phyloP scores from a whole-genome alignment of 2,888 invertebrate species.

The Myathropa florea region DNA sequence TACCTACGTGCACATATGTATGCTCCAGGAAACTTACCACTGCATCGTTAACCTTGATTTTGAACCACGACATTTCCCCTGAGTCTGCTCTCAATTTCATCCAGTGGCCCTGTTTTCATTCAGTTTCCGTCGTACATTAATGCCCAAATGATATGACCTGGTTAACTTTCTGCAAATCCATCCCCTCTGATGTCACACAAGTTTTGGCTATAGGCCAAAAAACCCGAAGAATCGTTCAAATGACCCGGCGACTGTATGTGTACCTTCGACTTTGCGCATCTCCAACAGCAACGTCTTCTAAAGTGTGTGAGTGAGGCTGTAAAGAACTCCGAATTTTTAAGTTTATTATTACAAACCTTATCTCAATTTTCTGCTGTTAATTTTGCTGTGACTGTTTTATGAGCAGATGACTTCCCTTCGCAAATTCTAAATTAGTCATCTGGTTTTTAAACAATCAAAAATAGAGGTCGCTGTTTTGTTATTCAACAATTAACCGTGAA shows the following conservation, averaged over 20 bases:
- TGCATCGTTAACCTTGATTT: slow-evolving; percentile 46
- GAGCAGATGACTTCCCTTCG: too few relatives aligned
- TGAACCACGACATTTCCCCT: slow-evolving; percentile 6
- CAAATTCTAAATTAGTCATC: too few relatives aligned
- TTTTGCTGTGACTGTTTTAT: too few relatives aligned
- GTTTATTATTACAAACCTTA: too few relatives aligned
- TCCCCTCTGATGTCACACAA: background rate
- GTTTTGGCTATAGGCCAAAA: slow-evolving; percentile 29
- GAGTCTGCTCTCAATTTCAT: background rate
- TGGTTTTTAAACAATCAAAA: too few relatives aligned
- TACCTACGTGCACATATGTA: too few relatives aligned
- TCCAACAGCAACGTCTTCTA: background rate
- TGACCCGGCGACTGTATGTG: slow-evolving; percentile 11
- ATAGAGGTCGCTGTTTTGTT: too few relatives aligned
- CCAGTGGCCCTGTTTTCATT: slow-evolving; percentile 9
- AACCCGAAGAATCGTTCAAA: background rate
- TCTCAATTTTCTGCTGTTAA: too few relatives aligned
- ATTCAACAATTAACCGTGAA: too few relatives aligned
- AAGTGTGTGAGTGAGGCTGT: background rate
- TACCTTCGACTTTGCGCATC: background rate
- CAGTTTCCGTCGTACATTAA: background rate
- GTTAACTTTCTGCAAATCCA: background rate
- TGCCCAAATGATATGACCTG: slow-evolving; percentile 42
- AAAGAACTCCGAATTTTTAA: background rate
- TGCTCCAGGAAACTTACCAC: background rate